Conservation (phyloP, 1,140 invertebrate genomes). For the Pseudachorutes palmiensis region DNA sequence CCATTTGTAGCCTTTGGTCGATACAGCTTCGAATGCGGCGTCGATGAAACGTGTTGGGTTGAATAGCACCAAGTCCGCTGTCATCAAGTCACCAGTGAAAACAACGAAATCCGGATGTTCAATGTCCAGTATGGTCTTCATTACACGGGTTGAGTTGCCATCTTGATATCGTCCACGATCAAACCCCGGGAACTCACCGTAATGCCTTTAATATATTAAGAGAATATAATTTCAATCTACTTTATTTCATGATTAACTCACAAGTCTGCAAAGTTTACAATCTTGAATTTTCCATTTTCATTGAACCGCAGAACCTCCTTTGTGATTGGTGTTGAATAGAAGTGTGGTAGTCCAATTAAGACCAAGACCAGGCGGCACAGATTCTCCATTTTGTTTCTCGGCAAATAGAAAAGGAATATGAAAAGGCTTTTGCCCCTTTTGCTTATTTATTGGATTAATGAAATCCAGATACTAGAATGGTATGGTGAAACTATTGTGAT, state of each 20-base stretch:
- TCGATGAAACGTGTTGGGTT: conserved; percentile 24
- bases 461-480: too few species aligned
- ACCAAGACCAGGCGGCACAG: too few species aligned
- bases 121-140: background rate
- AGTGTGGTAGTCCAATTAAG: too few species aligned
- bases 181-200: conserved; percentile 19
- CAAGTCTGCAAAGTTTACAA: conserved; percentile 20
- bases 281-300: conserved; percentile 9
- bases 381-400: too few species aligned
- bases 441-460: too few species aligned
- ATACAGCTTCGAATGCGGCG: conserved; percentile 10
- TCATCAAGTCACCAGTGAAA: conserved; percentile 26
- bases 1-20: conserved; percentile 15
- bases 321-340: too few species aligned
- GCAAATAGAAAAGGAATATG: too few species aligned
- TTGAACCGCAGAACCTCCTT: too few species aligned
- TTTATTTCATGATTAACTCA: conserved; percentile 8
- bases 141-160: conserved; percentile 11
- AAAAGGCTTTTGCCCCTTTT: too few species aligned
- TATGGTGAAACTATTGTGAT: too few species aligned
- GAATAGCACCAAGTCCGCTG: conserved; percentile 16
- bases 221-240: background rate
- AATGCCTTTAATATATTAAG: conserved; percentile 17
- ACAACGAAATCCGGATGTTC: conserved; percentile 21
- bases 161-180: conserved; percentile 2